Evolutionary conservation across 2,113 vertebrate species (phyloP), one percentile per base, ranked within the genome.

Genomic region (Aepyceros melampus): DNA sequence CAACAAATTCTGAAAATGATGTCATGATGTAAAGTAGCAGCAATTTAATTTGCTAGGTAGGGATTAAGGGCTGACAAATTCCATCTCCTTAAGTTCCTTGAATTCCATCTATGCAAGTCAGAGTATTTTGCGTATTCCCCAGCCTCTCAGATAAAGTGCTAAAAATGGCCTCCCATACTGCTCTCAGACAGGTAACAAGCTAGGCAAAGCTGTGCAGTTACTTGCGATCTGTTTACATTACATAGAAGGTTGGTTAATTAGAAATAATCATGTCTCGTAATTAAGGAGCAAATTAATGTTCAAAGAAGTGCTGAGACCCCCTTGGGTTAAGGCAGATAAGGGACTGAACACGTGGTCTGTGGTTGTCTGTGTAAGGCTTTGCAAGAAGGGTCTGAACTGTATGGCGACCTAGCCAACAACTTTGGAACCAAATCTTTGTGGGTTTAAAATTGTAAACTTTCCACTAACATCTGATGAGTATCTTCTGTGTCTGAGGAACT

Each of bases 221-320:
- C 83, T 98, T 97, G 47, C 1, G 58, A 82, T 98, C 95, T 96
- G 92, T 98, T 98, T 96, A 89, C 19, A 15, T 96, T 95, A 87
- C 60, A 95, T 31, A 45, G 29, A 92, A 92, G 47, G 27, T 71
- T 98, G 83, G 95, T 97, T 98, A 98, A 98, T 98, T 98, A 98
- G 97, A 97, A 98, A 96, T 92, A 94, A 98, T 33, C 40, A 17
- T 94, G 64, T 91, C 98, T 96, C 97, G 98, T 98, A 98, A 98
- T 98, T 97, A 98, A 98, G 96, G 53, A 98, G 98, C 90, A 98
- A 98, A 97, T 98, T 58, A 97, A 87, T 98, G 98, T 97, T 94
- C 89, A 97, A 98, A 96, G 96, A 98, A 93, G 76, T n/a, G 1
- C 45, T 43, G 27, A 64, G 94, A 92, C 96, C 91, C 71, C 92